Base-by-base conservation (phyloP, 1,140 invertebrate genomes). In the Drosophila virilis region DNA sequence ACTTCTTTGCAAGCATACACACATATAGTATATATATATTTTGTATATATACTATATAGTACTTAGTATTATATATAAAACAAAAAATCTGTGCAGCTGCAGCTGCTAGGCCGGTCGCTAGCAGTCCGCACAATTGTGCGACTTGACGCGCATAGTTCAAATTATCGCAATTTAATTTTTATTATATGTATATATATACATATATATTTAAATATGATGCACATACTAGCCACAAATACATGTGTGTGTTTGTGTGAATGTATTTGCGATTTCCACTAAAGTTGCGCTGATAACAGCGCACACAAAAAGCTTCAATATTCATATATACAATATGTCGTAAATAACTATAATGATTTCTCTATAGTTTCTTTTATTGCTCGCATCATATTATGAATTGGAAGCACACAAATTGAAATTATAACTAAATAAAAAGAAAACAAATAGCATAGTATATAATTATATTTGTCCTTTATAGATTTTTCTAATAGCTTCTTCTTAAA, bases 161-260 rank as follows among this genome's bases (percentile, higher is more conserved):
- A 84, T 89, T 89, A 88, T 89, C 83, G 62, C 84, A 89, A 80
- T 89, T 89, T 61, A 51, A 76, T 67, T 81, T 69, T 57, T 74
- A 70, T 60, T 64, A 28, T 57, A 55, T 43, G 22, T 37, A 8
- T 22, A 58, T 52, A 43, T 55, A 50, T 55, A 54, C 45, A 66
- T 8, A 59, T 43, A 74, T 62, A 37, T 69, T 46, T 22, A 33
- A 57, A 42, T 35, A 33, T 33, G 8, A 37, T 42, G 57, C 48
- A 43, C 32, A 61, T 60, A 10, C 6, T n/a, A 46, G 32, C 46
- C 22, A 45, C 40, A 46, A 22, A 67, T 68, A 13, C 40, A 35
- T 42, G 15, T 22, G 32, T 28, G 15, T 17, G 38, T 58, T 12
- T 48, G 43, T 67, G 22, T 22, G 22, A 1, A 33, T 13, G 28